phyloP scores from a whole-genome alignment of 2,888 invertebrate genomes.

The Punctoribates punctum region DNA sequence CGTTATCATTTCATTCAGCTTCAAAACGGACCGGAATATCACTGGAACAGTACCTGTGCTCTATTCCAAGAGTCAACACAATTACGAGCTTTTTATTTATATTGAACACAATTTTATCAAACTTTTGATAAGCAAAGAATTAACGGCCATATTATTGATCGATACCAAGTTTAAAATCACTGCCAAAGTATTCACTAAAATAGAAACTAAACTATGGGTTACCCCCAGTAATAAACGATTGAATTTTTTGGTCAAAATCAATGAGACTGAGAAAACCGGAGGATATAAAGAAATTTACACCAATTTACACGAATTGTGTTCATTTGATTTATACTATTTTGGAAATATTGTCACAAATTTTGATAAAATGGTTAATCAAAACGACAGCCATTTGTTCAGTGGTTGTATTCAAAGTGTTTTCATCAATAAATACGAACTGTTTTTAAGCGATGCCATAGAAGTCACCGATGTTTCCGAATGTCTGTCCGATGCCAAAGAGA shows the following conservation, averaged over 20 bases:
- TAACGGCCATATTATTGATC: not conserved
- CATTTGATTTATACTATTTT: slow-evolving; percentile 11
- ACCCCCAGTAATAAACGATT: not conserved
- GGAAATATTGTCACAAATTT: not conserved
- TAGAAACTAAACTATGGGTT: not conserved
- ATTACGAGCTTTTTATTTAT: slow-evolving; percentile 6
- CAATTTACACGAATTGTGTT: not conserved
- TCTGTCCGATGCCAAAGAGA: not conserved
- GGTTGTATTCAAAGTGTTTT: slow-evolving; percentile 35
- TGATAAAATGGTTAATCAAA: not conserved
- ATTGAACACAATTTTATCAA: slow-evolving; percentile 1
- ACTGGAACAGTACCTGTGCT: not conserved
- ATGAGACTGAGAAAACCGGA: not conserved
- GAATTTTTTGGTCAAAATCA: not conserved
- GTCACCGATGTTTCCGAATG: slow-evolving; percentile 35
- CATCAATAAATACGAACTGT: slow-evolving; percentile 32
- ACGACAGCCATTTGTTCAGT: not conserved
- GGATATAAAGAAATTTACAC: not conserved
- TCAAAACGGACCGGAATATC: not conserved
- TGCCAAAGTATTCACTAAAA: not conserved
- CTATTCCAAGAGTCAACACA: not conserved
- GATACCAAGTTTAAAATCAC: slow-evolving; percentile 1
- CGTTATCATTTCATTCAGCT: not conserved
- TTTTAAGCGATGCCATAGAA: slow-evolving; percentile 20
- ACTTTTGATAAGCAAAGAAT: not conserved